Base-by-base conservation (phyloP, 1,140 invertebrate genomes). In the Aphelenchoides avenae region DNA sequence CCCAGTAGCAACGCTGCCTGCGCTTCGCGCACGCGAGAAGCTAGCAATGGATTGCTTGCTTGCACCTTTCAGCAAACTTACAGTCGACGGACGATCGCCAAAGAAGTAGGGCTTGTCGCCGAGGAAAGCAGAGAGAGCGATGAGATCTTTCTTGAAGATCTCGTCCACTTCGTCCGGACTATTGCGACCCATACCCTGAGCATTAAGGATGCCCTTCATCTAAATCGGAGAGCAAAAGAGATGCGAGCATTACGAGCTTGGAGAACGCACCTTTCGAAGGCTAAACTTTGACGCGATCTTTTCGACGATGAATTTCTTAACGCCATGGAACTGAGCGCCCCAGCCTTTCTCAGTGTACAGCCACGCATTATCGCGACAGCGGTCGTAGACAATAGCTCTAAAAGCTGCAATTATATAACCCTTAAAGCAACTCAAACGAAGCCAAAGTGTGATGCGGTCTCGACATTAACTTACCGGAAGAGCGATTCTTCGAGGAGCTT, bases 81-180 rank as follows among this genome's bases (percentile, higher is more conserved):
- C 86, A 68, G 83, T 85, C 59, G 86, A 87, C 11, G 89, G 88
- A 71, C 89, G 87, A 71, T 91, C 87, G 20, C 90, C 90, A 74
- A 92, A 92, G 84, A 93, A 92, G 84, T 89, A 94, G 6, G 86
- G 85, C 78, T 90, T 91, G 82, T 61, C 48, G 3, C 58, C 58
- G n/a, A 63, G 37, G 11, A 63, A 31, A n/a, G 78, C 89, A 84
- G 69, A 91, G 87, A 47, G 87, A 88, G 29, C 92, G 78, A 88
- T 88, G 57, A 93, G 81, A 81, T 93, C 90, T 60, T 86, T 85
- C 78, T 89, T 88, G 49, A 89, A 89, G 66, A 91, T 89, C 74
- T 91, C 87, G 64, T 87, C 83, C 62, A 93, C 87, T 79, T 93
- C 89, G 64, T 92, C 89, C 48, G 87, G 82, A 57, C 85, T 87